Evolutionary conservation across 2,888 invertebrate genomes (phyloP), one percentile per base, ranked within the genome.

Genomic region (Synergus umbraculus): DNA sequence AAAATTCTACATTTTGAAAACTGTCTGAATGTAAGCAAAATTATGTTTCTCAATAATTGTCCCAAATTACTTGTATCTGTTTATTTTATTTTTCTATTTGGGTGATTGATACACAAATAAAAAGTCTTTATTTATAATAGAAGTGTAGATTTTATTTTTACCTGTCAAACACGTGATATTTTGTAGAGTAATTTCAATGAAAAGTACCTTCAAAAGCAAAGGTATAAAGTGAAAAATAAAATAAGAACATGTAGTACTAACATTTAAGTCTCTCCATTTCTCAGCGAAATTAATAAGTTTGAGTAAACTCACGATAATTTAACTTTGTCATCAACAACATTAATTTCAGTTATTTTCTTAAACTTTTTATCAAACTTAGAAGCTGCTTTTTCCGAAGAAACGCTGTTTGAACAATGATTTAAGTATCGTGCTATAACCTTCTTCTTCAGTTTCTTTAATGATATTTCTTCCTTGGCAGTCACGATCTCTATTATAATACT

Each of bases 311-410:
- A 85, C 43, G 78, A 77, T 81, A 90, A 78, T 82, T 81, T 89
- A 8, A 95, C 95, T 90, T 93, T 93, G 87, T 95, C 94, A 85
- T 95, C 94, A 76, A 94, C 93, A 78, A 96, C 92, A 86, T 93
- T 92, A 69, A 96, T 92, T 87, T 94, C 94, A n/a, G 94, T 92
- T 43, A 95, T 94, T 91, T 96, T 96, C 81, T 94, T 94, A 22
- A 97, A 88, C 88, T 95, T 95, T 87, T 96, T 97, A 58, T 94
- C 94, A 88, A 96, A 95, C 89, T 96, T 96, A 84, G 95, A 95
- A 76, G 94, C 92, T 86, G 95, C 94, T 88, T 96, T 95, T 83
- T 95, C 95, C 81, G 94, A 93, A 7, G 94, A 92, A 76, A 94
- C 92, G 29, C 94, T 93, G 37, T 73, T 37, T 43, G 92, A 92